phyloP scores from a whole-genome alignment of 2,113 vertebrate species.

The Tursiops truncatus region DNA sequence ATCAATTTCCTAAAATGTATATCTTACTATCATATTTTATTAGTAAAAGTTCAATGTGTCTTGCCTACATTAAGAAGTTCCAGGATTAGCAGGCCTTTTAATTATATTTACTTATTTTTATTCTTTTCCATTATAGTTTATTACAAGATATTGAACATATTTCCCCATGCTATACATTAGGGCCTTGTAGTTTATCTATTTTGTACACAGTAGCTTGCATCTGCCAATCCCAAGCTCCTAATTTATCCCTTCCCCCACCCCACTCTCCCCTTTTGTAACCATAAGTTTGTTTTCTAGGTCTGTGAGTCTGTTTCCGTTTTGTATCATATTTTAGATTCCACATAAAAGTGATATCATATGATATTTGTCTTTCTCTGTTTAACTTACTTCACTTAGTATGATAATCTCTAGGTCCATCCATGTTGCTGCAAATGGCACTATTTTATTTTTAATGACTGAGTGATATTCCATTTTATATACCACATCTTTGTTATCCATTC shows the following conservation, averaged over 20 bases:
- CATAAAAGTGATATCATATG: not conserved
- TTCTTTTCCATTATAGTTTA: not conserved
- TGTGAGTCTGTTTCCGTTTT: not conserved
- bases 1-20: not conserved
- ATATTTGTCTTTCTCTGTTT: not conserved
- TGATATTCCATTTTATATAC: not conserved
- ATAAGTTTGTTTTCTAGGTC: not conserved
- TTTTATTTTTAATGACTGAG: not conserved
- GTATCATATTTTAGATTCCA: not conserved
- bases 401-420: not conserved
- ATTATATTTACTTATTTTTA: not conserved
- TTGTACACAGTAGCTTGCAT: not conserved
- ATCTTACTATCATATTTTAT: not conserved
- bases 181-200: not conserved
- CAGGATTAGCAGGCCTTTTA: not conserved
- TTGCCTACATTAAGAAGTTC: not conserved
- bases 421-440: not conserved
- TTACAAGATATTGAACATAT: not conserved
- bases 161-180: not conserved
- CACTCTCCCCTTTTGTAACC: not conserved
- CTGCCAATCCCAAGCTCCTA: not conserved
- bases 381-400: not conserved
- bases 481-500: not conserved
- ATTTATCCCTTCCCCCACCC: not conserved
- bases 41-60: not conserved